A percentile compares a stretch with the other conserved stretches of the same genome.
These are phyloP conservation scores for Ommatoiulus sabulosus DNA, from an alignment of 2,888 invertebrate genomes.

Conservation along the genomic window DNA sequence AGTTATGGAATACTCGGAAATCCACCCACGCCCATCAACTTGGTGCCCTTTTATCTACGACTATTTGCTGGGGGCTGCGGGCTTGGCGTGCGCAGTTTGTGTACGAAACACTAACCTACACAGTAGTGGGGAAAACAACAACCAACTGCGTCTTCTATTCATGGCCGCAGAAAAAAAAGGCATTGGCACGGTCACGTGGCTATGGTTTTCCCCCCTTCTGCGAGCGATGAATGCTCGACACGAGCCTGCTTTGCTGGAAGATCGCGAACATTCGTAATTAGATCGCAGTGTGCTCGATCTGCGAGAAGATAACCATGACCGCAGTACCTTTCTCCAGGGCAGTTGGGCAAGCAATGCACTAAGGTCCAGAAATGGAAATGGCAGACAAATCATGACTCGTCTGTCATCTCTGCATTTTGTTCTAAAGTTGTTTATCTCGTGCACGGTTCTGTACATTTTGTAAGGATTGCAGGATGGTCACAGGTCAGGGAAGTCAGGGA, in stretches of 20 bases:
- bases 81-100: neutral
- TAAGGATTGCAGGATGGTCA: too few relatives aligned
- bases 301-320: too few relatives aligned
- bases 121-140: neutral
- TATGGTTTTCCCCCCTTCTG: neutral
- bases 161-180: neutral
- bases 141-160: neutral
- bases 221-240: too few relatives aligned
- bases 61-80: neutral
- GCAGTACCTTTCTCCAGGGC: too few relatives aligned
- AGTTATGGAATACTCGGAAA: conserved; percentile 1
- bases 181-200: neutral
- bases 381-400: too few relatives aligned
- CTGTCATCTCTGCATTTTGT: too few relatives aligned
- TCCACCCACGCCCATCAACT: neutral
- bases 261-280: neutral
- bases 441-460: too few relatives aligned
- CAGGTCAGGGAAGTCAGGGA: too few relatives aligned
- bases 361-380: neutral
- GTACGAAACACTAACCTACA: neutral
- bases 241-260: neutral
- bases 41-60: neutral
- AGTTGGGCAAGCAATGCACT: too few relatives aligned
- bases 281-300: too few relatives aligned
- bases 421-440: too few relatives aligned